These are phyloP conservation scores for Euzophera pinguis DNA, from an alignment of 2,888 invertebrate species.

Conservation along the genomic window DNA sequence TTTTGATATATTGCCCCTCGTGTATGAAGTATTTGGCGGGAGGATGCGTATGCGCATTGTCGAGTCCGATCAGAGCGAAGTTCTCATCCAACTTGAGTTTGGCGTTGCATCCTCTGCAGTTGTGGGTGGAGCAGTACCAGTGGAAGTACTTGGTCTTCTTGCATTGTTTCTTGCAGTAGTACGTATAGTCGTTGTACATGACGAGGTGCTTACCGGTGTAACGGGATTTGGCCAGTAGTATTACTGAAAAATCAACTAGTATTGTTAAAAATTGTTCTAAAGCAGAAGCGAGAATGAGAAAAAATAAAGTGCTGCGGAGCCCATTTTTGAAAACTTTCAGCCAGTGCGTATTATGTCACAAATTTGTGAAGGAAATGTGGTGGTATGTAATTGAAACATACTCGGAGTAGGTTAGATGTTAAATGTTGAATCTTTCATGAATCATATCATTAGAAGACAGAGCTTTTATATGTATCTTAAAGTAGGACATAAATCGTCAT, in stretches of 20 bases:
- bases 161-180: constrained; percentile 61
- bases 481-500: too few species aligned
- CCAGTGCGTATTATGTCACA: too few species aligned
- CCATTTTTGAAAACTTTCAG: too few species aligned
- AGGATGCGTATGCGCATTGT: constrained; percentile 53
- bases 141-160: constrained; percentile 52
- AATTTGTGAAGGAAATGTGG: too few species aligned
- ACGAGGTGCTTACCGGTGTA: constrained; percentile 59
- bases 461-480: too few species aligned
- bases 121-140: constrained; percentile 69
- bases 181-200: constrained; percentile 61
- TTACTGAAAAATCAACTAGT: constrained; percentile 38
- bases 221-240: constrained; percentile 56
- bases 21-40: constrained; percentile 56
- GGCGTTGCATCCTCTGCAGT: constrained; percentile 62
- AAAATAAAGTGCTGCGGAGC: too few species aligned
- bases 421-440: too few species aligned
- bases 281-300: too few species aligned
- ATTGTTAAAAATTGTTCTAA: too few species aligned
- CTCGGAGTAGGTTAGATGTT: too few species aligned
- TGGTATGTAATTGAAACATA: too few species aligned
- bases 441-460: too few species aligned
- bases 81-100: constrained; percentile 54
- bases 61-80: constrained; percentile 43
- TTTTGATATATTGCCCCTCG: constrained; percentile 52